Evolutionary conservation across 2,888 invertebrate genomes (phyloP).

Genomic region (Coelinius sp.): DNA sequence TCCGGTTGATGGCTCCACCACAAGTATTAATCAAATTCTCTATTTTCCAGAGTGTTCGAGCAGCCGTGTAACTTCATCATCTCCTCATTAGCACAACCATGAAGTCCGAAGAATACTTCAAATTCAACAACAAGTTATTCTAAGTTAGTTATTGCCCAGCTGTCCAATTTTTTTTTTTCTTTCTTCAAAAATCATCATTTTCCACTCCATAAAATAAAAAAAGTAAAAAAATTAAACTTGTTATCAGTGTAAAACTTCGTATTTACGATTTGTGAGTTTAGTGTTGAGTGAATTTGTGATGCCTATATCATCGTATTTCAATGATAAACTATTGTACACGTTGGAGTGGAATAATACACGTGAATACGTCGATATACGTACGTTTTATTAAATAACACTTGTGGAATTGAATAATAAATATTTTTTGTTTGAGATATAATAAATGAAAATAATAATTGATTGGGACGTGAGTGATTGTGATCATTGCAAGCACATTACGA

Average conservation of each 20-base stretch:
- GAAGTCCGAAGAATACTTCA: constrained; percentile 57
- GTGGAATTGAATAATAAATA: background rate
- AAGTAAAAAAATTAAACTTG: background rate
- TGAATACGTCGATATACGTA: constrained; percentile 26
- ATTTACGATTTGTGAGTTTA: background rate
- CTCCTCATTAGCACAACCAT: constrained; percentile 46
- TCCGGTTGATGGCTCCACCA: constrained; percentile 9
- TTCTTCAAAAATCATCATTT: background rate
- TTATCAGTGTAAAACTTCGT: background rate
- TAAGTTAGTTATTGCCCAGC: constrained; percentile 41
- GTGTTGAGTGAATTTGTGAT: constrained; percentile 7
- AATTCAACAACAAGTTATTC: constrained; percentile 58
- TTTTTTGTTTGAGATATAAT: background rate
- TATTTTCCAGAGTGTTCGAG: constrained; percentile 47
- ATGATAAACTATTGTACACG: constrained; percentile 13
- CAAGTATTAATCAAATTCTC: constrained; percentile 13
- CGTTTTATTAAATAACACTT: constrained; percentile 17
- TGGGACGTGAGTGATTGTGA: background rate
- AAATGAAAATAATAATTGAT: background rate
- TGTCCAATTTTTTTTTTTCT: background rate
- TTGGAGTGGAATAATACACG: constrained; percentile 15
- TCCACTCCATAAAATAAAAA: too few species aligned
- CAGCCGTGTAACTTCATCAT: constrained; percentile 25
- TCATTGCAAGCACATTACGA: background rate
- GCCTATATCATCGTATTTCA: constrained; percentile 16